Conservation (phyloP, 2,888 invertebrate species). For the Plagodis pulveraria region DNA sequence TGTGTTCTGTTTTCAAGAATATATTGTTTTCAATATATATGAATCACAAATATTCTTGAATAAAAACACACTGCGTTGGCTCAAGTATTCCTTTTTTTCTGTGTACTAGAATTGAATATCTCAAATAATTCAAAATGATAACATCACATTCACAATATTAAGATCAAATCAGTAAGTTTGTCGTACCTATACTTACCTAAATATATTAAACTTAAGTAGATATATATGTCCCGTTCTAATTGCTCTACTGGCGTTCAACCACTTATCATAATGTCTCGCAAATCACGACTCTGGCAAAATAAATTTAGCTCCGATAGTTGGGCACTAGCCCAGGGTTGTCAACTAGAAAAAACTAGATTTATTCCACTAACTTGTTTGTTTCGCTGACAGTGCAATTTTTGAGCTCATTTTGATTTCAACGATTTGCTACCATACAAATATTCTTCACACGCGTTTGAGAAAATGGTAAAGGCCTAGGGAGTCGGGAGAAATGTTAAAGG, state of each 20-base stretch:
- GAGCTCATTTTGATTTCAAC: slow-evolving; percentile 25
- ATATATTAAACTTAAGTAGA: slow-evolving; percentile 73
- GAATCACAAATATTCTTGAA: too few relatives aligned
- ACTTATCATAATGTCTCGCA: slow-evolving; percentile 84
- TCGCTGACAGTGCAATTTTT: slow-evolving; percentile 14
- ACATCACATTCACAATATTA: slow-evolving; percentile 12
- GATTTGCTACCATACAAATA: neutral
- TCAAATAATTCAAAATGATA: neutral
- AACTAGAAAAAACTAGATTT: slow-evolving; percentile 25
- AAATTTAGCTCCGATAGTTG: slow-evolving; percentile 73
- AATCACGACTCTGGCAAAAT: slow-evolving; percentile 73
- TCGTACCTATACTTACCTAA: slow-evolving; percentile 38
- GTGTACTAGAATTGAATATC: too few relatives aligned
- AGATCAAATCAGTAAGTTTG: slow-evolving; percentile 48
- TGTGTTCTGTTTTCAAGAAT: too few relatives aligned
- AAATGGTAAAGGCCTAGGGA: too few relatives aligned
- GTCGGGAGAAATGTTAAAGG: too few relatives aligned
- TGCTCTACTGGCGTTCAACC: slow-evolving; percentile 72
- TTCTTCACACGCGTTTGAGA: too few relatives aligned
- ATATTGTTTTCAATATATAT: too few relatives aligned
- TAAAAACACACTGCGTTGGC: too few relatives aligned
- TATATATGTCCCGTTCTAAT: slow-evolving; percentile 70
- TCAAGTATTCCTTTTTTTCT: too few relatives aligned
- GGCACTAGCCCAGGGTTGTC: slow-evolving; percentile 54
- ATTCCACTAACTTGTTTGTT: slow-evolving; percentile 32